A percentile compares a stretch with the other conserved stretches of the same genome.
These are phyloP conservation scores for Montipora capitata DNA, from an alignment of 92 coral and sea anemone species.

Conservation along the genomic window DNA sequence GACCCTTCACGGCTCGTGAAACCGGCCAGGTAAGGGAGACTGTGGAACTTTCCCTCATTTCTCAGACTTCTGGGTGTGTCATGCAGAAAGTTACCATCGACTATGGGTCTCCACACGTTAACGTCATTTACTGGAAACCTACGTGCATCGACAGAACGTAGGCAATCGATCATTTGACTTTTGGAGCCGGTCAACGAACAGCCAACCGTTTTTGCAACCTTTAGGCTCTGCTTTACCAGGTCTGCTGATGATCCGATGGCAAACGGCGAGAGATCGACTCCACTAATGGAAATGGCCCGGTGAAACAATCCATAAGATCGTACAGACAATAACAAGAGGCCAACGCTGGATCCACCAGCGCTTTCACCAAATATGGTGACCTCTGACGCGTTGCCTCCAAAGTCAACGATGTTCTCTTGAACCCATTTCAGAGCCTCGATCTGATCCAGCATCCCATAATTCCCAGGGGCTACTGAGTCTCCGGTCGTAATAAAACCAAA, in stretches of 20 bases:
- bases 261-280: conserved; percentile 85
- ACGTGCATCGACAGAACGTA: conserved; percentile 72
- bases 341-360: conserved; percentile 94
- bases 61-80: conserved; percentile 83
- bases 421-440: conserved; percentile 86
- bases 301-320: conserved; percentile 81
- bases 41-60: conserved; percentile 72
- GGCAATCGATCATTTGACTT: conserved; percentile 71
- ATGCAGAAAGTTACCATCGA: conserved; percentile 68
- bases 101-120: conserved; percentile 87
- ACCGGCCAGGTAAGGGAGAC: conserved; percentile 82
- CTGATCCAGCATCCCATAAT: conserved; percentile 94
- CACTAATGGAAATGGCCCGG: conserved; percentile 85
- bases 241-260: conserved; percentile 70
- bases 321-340: conserved; percentile 80
- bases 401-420: conserved; percentile 70
- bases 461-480: conserved; percentile 84
- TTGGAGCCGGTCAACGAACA: conserved; percentile 56
- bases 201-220: conserved; percentile 46
- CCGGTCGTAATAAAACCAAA: conserved; percentile 84
- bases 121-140: conserved; percentile 59
- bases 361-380: conserved; percentile 95
- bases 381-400: conserved; percentile 80
- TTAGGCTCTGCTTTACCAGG: conserved; percentile 55
- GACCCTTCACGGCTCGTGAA: conserved; percentile 90